Conservation (phyloP, 2,888 invertebrate species). For the Chironomus tentans region DNA sequence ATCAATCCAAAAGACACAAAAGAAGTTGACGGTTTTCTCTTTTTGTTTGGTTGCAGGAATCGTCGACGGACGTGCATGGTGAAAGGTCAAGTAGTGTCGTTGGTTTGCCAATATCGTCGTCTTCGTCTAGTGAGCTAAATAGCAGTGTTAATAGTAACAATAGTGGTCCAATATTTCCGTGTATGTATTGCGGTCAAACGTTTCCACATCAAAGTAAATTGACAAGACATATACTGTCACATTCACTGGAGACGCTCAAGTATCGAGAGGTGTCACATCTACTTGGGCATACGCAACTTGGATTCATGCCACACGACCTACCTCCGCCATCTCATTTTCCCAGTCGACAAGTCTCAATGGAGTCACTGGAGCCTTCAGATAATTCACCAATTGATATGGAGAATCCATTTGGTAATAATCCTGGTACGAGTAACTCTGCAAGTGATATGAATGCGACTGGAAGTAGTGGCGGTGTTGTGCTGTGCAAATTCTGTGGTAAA, state of each 20-base stretch:
- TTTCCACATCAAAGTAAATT: constrained; percentile 87
- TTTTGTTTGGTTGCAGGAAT: constrained; percentile 87
- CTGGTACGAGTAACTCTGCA: constrained; percentile 42
- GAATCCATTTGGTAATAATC: constrained; percentile 37
- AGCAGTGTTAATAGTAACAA: constrained; percentile 29
- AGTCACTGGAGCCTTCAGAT: constrained; percentile 41
- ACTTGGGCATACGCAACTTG: constrained; percentile 57
- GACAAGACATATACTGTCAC: constrained; percentile 80
- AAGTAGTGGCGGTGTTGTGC: constrained; percentile 49
- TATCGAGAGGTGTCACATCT: constrained; percentile 60
- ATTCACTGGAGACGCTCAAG: constrained; percentile 79
- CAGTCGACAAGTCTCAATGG: constrained; percentile 37
- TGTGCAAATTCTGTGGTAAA: constrained; percentile 89
- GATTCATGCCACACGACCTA: constrained; percentile 41
- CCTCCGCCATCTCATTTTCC: constrained; percentile 40
- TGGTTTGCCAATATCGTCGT: constrained; percentile 17
- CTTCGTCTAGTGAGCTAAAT: constrained; percentile 21
- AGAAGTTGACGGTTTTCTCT: constrained; percentile 80
- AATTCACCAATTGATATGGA: constrained; percentile 31
- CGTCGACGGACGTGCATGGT: constrained; percentile 46
- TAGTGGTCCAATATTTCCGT: constrained; percentile 54
- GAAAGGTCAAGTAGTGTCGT: constrained; percentile 25
- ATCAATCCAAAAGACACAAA: constrained; percentile 42
- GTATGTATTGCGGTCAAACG: constrained; percentile 82
- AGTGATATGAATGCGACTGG: constrained; percentile 40